Evolutionary conservation across 2,888 invertebrate species (phyloP), one percentile per base, ranked within the genome.

Genomic region (Podotricha telesiphe): DNA sequence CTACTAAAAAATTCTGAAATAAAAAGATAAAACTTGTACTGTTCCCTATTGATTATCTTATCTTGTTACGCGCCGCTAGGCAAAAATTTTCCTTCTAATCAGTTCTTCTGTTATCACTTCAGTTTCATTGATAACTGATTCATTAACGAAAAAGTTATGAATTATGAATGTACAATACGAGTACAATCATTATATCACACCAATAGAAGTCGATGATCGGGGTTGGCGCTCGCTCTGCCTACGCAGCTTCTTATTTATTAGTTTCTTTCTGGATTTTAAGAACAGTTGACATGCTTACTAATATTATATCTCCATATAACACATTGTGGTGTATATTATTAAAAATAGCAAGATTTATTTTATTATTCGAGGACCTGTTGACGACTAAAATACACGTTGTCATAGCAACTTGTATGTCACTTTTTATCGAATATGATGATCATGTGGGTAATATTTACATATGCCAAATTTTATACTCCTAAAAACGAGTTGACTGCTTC

Each of bases 181-280:
- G 47, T 45, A 47, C 47, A 37, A 56, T 55, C 28, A 34, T 47
- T 10, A 55, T 19, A 55, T 65, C 42, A 65, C 28, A 56, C 28
- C 51, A 28, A 51, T 51, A 47, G 4, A 17, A 34, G 19, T 55
- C 28, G 37, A 17, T 28, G 47, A 7, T 28, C 47, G 45, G 19
- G 34, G 37, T 17, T 47, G 55, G 56, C 65, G 55, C 53, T 28
- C 20, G 53, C 17, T 45, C 65, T 5, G 37, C 53, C 42, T 51
- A 28, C 51, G 42, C 40, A n/a, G 17, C 64, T 22, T 40, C 34
- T 63, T 7, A 20, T 40, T 53, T 53, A 42, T 42, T 42, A 34
- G 28, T 11, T 22, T 19, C 11, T 40, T 3, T 19, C 22, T 51
- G 51, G 22, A 51, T 51, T 48, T 22, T 15, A 15, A 15, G 51